Base-by-base conservation (phyloP, 2,797 vertebrate genomes). In the Odontamblyopus lacepedii region DNA sequence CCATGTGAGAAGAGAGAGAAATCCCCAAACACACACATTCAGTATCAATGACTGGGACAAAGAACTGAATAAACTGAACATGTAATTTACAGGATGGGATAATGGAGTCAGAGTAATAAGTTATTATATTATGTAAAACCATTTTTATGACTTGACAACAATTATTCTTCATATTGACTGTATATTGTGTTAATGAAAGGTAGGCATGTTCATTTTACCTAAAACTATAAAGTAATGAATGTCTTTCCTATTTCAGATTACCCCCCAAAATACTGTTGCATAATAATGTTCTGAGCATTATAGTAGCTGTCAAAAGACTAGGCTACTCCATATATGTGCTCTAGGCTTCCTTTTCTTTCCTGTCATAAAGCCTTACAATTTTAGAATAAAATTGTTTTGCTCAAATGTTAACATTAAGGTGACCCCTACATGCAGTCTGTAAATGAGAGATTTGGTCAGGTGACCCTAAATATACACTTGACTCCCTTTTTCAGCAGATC, bases 21-120 rank as follows among this genome's bases (percentile, higher is more conserved):
- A 0, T n/a, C 2, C 8, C 26, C n/a, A 71, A 72, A 70, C 70
- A 66, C 65, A 68, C 12, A 48, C 12, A 68, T 74, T 18, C 29
- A 62, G 67, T 64, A 72, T 67, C 59, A 73, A 50, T 41, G 53
- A 85, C 60, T 15, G 68, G 48, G 73, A 41, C 65, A 53, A 48
- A 64, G 6, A 6, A 53, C 19, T 56, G 55, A 26, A 56, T 56
- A 19, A n/a, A 53, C 19, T 55, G 18, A 55, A 55, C 53, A 55
- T 23, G 19, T n/a, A 3, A 55, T 55, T 55, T 55, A n/a, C 53
- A 55, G 44, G 44, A 48, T 48, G 44, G 11, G 44, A 1, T 13
- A 48, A 48, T 48, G 13, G 15, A 48, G 44, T 15, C 44, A 4
- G 13, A 15, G 13, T 48, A 48, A 48, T 15, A 48, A 48, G 44